Base-by-base conservation (phyloP, 1,140 invertebrate species). In the Cepaea nemoralis region DNA sequence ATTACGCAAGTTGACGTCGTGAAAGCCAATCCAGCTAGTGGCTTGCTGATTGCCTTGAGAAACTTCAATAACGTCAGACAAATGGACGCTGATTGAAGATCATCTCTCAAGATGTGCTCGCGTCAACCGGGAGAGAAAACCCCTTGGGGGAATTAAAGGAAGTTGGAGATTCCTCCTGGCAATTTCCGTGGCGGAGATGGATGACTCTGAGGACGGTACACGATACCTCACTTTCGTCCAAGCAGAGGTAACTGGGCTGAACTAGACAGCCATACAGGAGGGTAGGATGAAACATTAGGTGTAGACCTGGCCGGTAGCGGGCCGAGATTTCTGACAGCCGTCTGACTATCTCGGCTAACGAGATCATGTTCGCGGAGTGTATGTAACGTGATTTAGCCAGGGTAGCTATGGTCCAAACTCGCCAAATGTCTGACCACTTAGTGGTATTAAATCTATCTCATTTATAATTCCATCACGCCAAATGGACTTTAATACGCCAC, bases 41-140 rank as follows among this genome's bases (percentile, higher is more conserved):
- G 35, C 37, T 74, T 3, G 8, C 42, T 74, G 71, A 74, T 74
- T 74, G 71, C 71, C 8, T 3, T 40, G 71, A 74, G 31, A 74
- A 74, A 74, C 40, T 74, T 74, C 42, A 74, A 74, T 45, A 42
- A 42, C 19, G 71, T 48, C 42, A 45, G 71, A 74, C 71, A 74
- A 74, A 74, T 74, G 71, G 40, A n/a, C 12, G 27, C 71, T 74
- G 71, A 74, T 74, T 74, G 71, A 74, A 48, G 71, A 42, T 74
- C 71, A 48, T 74, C 71, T 48, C 42, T 48, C 71, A 74, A 74
- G 71, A 74, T 74, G 71, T 45, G 71, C 40, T 27, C 27, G 42
- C 39, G 12, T 10, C 10, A 27, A 45, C 27, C 12, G 71, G 8
- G 42, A 50, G 19, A n/a, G 71, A 50, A 50, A 50, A 50, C 19